These are phyloP conservation scores for Hypselothyrea guttata DNA, from an alignment of 2,888 invertebrate species.

Conservation along the genomic window DNA sequence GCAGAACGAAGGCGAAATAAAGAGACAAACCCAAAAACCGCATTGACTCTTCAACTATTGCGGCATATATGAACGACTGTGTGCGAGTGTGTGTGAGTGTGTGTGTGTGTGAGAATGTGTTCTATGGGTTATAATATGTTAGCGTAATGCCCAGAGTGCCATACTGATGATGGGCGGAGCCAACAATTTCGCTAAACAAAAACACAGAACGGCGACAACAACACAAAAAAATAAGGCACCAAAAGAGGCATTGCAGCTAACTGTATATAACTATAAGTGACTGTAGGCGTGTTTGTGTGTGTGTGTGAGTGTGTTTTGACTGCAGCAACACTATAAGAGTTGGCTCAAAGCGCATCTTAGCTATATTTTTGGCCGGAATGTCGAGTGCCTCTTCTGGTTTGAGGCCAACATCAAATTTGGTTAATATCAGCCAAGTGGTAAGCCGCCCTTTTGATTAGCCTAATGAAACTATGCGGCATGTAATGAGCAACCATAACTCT, in stretches of 20 bases:
- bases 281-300: conserved; percentile 2
- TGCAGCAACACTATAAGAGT: conserved; percentile 52
- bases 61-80: conserved; percentile 40
- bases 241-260: conserved; percentile 46
- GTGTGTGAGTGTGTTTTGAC: conserved; percentile 17
- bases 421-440: conserved; percentile 55
- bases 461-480: conserved; percentile 73
- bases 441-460: conserved; percentile 70
- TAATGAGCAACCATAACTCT: conserved; percentile 20
- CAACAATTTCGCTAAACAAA: conserved; percentile 77
- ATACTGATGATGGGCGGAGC: conserved; percentile 78
- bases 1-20: conserved; percentile 56
- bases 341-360: conserved; percentile 66
- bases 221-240: conserved; percentile 48
- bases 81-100: conserved; percentile 24
- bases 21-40: conserved; percentile 74
- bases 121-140: conserved; percentile 73
- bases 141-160: conserved; percentile 74
- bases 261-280: conserved; percentile 24
- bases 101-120: conserved; percentile 40
- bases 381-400: conserved; percentile 27
- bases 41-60: conserved; percentile 75
- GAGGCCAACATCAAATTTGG: conserved; percentile 61
- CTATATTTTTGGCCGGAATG: conserved; percentile 41
- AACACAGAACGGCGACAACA: conserved; percentile 53